Percentiles rank a stretch among this genome's conserved stretches.
These are phyloP conservation scores for Paracentrotus lividus DNA, from an alignment of 53 echinoderm and acorn worm genomes.

Conservation along the genomic window DNA sequence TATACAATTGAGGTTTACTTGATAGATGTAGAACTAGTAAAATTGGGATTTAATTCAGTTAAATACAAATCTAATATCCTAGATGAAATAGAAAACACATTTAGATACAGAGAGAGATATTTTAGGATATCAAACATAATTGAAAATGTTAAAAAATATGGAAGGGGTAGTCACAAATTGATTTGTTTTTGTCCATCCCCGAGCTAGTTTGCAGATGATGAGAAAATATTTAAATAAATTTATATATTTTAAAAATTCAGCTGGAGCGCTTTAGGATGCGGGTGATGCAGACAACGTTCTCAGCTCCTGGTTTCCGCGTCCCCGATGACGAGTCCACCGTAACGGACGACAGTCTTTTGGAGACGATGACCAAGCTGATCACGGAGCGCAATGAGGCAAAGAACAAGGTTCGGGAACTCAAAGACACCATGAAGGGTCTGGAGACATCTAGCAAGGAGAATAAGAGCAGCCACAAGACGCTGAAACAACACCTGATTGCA, in stretches of 20 bases:
- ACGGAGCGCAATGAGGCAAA: conserved; percentile 88
- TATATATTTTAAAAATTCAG: conserved; percentile 44
- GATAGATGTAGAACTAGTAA: too few species aligned
- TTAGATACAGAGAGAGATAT: too few species aligned
- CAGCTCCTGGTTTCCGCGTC: conserved; percentile 91
- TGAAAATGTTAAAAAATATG: too few species aligned
- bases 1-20: too few species aligned
- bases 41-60: too few species aligned
- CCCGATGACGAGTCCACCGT: conserved; percentile 83
- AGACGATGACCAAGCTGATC: conserved; percentile 85
- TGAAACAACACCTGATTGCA: conserved; percentile 85
- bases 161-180: too few species aligned
- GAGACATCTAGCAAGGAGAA: conserved; percentile 86
- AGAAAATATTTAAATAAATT: not conserved
- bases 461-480: conserved; percentile 87
- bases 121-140: too few species aligned
- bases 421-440: conserved; percentile 84
- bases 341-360: conserved; percentile 84
- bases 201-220: too few species aligned
- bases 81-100: too few species aligned
- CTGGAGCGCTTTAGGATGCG: conserved; percentile 88
- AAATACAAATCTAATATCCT: too few species aligned
- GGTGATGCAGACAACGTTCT: conserved; percentile 91
- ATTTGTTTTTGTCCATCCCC: too few species aligned
- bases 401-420: conserved; percentile 89